Percentiles rank a stretch among this genome's conserved stretches.
Evolutionary conservation across 2,113 vertebrate species (phyloP).

Genomic region (Opisthocomus hoazin): DNA sequence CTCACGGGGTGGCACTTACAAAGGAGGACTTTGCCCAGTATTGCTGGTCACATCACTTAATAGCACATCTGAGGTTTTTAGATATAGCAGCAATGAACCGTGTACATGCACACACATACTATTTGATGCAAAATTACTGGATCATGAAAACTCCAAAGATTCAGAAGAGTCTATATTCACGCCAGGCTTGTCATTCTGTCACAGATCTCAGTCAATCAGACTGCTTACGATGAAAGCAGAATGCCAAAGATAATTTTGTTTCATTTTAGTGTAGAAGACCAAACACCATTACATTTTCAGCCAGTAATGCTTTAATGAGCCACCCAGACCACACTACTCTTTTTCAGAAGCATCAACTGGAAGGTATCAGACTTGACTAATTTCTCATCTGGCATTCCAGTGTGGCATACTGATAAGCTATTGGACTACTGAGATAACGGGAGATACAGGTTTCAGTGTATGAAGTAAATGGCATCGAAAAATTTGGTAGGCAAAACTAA

Average conservation of each 20-base stretch:
- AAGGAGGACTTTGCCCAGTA: too few species aligned
- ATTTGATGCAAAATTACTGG: neutral
- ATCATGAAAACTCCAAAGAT: neutral
- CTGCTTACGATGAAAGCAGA: neutral
- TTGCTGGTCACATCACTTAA: neutral
- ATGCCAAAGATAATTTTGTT: neutral
- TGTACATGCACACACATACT: too few species aligned
- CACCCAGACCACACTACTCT: neutral
- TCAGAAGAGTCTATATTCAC: neutral
- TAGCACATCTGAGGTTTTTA: accelerated
- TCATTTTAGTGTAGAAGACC: neutral
- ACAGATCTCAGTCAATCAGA: neutral
- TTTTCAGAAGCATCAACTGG: neutral
- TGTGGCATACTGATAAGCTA: neutral
- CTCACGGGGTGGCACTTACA: accelerated
- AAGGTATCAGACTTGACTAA: neutral
- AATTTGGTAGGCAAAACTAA: neutral
- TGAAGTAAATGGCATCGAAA: neutral
- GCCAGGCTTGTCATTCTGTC: neutral
- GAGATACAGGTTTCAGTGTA: neutral
- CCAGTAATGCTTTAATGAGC: neutral
- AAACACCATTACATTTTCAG: neutral
- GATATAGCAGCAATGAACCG: neutral
- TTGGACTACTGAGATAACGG: neutral
- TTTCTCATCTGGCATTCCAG: neutral